phyloP scores from a whole-genome alignment of 2,888 invertebrate species.

The Ceriagrion tenellum region DNA sequence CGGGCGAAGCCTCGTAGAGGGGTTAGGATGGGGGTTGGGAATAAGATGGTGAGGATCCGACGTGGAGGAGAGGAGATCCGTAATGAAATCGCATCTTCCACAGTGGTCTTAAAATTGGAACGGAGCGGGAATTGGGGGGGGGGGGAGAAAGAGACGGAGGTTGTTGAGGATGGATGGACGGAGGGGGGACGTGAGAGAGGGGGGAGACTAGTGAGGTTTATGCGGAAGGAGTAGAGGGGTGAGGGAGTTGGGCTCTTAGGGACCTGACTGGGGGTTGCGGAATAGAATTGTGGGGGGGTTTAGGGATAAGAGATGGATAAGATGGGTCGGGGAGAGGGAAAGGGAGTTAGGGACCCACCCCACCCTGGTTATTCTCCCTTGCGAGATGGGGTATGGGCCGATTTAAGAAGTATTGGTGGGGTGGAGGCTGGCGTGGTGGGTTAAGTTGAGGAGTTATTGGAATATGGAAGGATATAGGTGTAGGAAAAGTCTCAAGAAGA shows the following conservation, averaged over 20 bases:
- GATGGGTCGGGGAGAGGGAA: background rate
- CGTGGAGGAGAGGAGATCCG: constrained; percentile 23
- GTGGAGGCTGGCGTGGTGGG: background rate
- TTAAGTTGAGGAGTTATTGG: constrained; percentile 33
- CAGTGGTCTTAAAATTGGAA: constrained; percentile 54
- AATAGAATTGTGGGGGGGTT: background rate
- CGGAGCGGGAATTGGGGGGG: background rate
- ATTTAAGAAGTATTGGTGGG: background rate
- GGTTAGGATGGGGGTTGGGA: background rate
- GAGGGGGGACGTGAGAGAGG: background rate
- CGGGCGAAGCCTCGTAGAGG: background rate
- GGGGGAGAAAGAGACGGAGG: no score
- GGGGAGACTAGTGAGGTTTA: background rate
- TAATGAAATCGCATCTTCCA: constrained; percentile 65
- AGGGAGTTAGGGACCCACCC: background rate
- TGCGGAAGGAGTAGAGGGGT: background rate
- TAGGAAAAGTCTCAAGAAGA: background rate
- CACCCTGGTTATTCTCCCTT: background rate
- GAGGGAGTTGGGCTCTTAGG: background rate
- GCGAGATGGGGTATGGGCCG: background rate
- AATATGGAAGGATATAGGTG: constrained; percentile 14
- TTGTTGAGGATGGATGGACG: background rate
- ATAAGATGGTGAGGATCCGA: constrained; percentile 41
- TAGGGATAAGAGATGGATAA: background rate
- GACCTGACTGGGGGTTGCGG: background rate